phyloP scores from a whole-genome alignment of 1,140 invertebrate species.

The Eubasilissa regina region DNA sequence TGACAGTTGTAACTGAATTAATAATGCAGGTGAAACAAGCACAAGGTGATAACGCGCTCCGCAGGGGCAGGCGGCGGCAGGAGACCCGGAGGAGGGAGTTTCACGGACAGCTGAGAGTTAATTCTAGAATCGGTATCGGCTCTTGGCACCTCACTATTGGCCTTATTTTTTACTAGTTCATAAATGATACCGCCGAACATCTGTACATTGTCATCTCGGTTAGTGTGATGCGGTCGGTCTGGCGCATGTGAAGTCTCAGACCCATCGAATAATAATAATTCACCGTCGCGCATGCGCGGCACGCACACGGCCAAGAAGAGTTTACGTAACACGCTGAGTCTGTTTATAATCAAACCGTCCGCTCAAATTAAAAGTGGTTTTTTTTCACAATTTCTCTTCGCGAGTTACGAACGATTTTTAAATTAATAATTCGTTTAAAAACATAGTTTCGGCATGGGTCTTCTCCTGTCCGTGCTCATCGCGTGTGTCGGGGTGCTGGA shows the following conservation, averaged over 20 bases:
- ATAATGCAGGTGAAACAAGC: not conserved
- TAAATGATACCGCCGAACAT: constrained; percentile 68
- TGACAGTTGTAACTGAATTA: too few species aligned
- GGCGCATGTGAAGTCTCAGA: constrained; percentile 49
- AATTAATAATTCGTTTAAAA: not conserved
- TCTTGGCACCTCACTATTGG: constrained; percentile 70
- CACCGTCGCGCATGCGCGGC: not conserved
- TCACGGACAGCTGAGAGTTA: constrained; percentile 54
- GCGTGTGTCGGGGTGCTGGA: constrained; percentile 82
- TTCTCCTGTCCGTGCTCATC: constrained; percentile 80
- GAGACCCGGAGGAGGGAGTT: constrained; percentile 31
- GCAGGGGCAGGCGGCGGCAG: not conserved
- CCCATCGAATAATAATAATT: constrained; percentile 1
- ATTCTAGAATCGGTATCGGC: constrained; percentile 58
- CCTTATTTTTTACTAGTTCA: constrained; percentile 73
- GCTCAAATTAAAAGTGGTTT: not conserved
- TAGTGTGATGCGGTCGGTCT: constrained; percentile 56
- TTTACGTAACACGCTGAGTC: constrained; percentile 9
- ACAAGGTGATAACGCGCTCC: not conserved
- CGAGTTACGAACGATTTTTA: not conserved
- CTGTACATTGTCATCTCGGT: constrained; percentile 66
- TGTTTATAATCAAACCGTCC: not conserved
- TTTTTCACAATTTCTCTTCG: not conserved
- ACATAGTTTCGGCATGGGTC: constrained; percentile 72
- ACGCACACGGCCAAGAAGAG: not conserved